These are phyloP conservation scores for Aspidapion aeneum DNA, from an alignment of 2,888 invertebrate genomes.

Conservation along the genomic window DNA sequence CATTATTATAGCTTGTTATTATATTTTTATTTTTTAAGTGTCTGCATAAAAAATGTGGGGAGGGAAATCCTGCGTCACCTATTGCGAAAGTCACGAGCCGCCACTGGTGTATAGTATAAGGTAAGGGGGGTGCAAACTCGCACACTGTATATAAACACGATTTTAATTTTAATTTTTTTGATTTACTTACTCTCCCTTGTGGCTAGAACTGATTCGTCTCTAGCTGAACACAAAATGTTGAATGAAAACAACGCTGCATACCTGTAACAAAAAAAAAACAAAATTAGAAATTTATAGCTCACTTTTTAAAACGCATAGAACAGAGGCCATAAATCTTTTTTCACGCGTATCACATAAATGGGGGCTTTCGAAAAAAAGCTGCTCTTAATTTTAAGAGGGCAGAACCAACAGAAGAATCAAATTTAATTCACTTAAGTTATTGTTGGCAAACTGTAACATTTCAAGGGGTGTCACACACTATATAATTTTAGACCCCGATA, in stretches of 20 bases:
- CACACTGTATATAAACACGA: too few relatives aligned
- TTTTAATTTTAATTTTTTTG: too few relatives aligned
- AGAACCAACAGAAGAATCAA: not conserved
- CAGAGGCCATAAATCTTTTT: not conserved
- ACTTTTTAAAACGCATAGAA: not conserved
- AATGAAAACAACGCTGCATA: not conserved
- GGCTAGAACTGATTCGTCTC: too few relatives aligned
- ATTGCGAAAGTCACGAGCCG: too few relatives aligned
- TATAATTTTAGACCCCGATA: not conserved
- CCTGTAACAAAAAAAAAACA: not conserved
- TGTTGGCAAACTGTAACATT: not conserved
- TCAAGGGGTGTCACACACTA: not conserved
- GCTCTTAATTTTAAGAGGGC: not conserved
- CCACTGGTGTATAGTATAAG: too few relatives aligned
- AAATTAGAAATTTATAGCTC: not conserved
- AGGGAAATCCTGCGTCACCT: too few relatives aligned
- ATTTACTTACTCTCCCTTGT: too few relatives aligned
- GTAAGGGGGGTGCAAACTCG: too few relatives aligned
- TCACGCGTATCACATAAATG: not conserved
- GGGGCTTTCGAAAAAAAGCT: not conserved
- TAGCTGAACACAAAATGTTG: too few relatives aligned
- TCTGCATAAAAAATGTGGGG: too few relatives aligned
- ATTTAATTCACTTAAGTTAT: not conserved
- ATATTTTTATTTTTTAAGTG: too few relatives aligned
- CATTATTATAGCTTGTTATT: too few relatives aligned